Base-by-base conservation (phyloP, 2,113 vertebrate genomes). In the Fulmarus glacialis region DNA sequence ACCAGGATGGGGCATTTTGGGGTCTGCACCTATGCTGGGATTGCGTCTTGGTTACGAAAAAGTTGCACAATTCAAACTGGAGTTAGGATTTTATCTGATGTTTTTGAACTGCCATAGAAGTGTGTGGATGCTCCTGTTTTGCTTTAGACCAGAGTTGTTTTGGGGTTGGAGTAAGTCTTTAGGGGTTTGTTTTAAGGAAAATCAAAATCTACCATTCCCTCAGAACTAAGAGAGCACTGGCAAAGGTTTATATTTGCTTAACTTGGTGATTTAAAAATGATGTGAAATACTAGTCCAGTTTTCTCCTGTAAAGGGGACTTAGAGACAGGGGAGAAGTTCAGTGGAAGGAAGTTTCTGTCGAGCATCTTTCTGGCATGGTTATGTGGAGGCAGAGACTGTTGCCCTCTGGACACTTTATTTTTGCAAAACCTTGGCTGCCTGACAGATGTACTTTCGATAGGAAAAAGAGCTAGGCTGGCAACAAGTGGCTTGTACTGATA, bases 401-500 rank as follows among this genome's bases (percentile, higher is more conserved):
- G 6, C 75, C 80, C 58, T 80, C 92, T 70, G 50, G 72, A 64
- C 21, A 2, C 66, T 63, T 87, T 27, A 56, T 93, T 89, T 96
- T 89, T 67, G 42, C 60, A 87, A 87, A 91, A 34, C 34, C 30
- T 93, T 94, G 83, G 91, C 93, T 94, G 75, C 60, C 90, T 96
- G 83, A 93, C 95, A 95, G 78, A 83, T 36, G 26, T 59, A 15
- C 48, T 87, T 87, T 89, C 3, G 30, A 34, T 67, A 87, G 82
- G 56, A 83, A 82, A 90, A 79, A 81, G 52, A 67, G 29, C 79
- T 42, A 27, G 42, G 26, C 59, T 95, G 88, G 75, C 79, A 89
- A 82, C 88, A 92, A 94, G 56, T 95, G 89, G 68, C 19, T 93
- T 58, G 27, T 67, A 40, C 77, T 92, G 84, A 94, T 95, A 96